phyloP scores from a whole-genome alignment of 2,113 vertebrate genomes.

The Zapornia atra region DNA sequence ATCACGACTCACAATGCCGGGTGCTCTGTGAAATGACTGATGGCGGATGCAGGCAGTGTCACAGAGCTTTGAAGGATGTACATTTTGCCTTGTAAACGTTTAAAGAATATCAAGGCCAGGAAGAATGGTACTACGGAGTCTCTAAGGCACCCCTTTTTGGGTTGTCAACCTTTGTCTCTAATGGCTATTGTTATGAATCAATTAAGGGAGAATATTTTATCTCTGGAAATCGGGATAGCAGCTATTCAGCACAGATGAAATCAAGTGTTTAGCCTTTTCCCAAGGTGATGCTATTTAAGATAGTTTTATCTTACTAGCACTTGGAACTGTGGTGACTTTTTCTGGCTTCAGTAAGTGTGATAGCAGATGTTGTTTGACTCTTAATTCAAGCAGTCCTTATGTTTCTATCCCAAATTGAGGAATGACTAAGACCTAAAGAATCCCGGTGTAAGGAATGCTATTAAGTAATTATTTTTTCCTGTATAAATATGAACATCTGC shows the following conservation, averaged over 20 bases:
- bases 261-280: neutral
- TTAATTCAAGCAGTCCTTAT: neutral
- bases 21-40: neutral
- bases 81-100: neutral
- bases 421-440: constrained; percentile 33
- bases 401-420: neutral
- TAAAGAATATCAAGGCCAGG: neutral
- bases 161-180: neutral
- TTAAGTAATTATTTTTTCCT: neutral
- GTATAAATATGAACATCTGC: constrained; percentile 8
- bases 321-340: neutral
- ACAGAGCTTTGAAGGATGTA: neutral
- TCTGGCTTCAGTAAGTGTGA: neutral
- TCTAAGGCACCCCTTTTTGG: neutral
- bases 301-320: neutral
- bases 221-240: neutral
- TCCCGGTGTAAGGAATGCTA: neutral
- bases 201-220: neutral
- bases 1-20: neutral
- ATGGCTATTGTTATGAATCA: neutral
- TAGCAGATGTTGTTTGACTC: constrained; percentile 42
- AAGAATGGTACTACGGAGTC: neutral
- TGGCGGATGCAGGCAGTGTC: neutral
- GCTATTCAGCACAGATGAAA: neutral
- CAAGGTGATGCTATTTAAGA: neutral